These are phyloP conservation scores for Lethrus apterus DNA, from an alignment of 1,140 invertebrate species.

Conservation along the genomic window DNA sequence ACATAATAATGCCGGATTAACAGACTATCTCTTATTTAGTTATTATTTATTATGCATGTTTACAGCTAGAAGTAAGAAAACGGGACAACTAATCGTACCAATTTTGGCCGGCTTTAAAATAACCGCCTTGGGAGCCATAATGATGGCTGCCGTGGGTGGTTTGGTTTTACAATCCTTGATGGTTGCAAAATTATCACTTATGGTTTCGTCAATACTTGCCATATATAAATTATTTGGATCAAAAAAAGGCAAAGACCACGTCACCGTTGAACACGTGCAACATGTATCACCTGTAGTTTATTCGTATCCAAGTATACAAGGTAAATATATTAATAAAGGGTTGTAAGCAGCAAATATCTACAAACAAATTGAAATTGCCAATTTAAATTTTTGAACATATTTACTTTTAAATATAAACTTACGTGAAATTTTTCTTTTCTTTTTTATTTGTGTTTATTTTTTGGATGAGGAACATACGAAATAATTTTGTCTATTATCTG, in stretches of 20 bases:
- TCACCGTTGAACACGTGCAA: not conserved
- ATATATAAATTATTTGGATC: constrained; percentile 44
- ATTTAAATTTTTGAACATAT: no score
- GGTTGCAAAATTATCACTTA: constrained; percentile 53
- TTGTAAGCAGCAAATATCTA: no score
- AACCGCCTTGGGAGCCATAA: constrained; percentile 49
- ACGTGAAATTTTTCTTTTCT: no score
- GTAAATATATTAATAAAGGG: no score
- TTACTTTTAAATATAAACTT: no score
- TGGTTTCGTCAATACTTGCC: constrained; percentile 50
- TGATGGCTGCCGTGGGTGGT: constrained; percentile 48
- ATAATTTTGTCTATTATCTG: no score
- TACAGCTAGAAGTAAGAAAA: constrained; percentile 47
- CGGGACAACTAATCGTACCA: constrained; percentile 52
- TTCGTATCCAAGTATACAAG: no score
- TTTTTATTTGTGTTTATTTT: no score
- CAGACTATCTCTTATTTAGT: no score
- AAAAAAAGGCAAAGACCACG: not conserved
- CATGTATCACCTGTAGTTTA: no score
- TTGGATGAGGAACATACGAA: no score
- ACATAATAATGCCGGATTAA: constrained; percentile 1
- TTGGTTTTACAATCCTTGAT: constrained; percentile 54
- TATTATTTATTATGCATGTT: constrained; percentile 17
- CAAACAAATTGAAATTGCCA: no score
- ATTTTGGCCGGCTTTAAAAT: constrained; percentile 55